Conservation (phyloP, 2,888 invertebrate genomes). For the Lithophane ornitopus region DNA sequence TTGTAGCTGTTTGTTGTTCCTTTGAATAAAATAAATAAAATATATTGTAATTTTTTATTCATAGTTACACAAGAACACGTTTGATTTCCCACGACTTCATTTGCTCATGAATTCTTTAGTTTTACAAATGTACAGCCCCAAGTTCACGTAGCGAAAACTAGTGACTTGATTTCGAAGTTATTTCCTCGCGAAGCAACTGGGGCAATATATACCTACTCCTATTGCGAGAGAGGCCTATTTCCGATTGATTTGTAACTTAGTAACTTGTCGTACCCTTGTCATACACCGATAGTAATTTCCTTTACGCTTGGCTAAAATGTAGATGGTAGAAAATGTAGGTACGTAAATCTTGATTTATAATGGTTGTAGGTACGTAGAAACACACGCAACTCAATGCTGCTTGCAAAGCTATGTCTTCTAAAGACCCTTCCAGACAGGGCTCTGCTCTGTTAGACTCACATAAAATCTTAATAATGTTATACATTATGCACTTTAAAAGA, state of each 20-base stretch:
- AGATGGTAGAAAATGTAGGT: background rate
- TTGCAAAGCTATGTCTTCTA: too few species aligned
- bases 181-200: background rate
- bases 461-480: too few species aligned
- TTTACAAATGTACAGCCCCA: background rate
- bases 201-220: background rate
- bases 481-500: too few species aligned
- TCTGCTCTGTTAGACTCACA: too few species aligned
- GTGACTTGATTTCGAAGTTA: background rate
- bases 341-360: background rate
- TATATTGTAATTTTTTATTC: background rate
- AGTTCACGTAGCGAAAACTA: background rate
- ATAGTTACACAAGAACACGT: background rate
- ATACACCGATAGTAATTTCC: constrained; percentile 8
- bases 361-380: too few species aligned
- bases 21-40: too few species aligned
- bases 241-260: constrained; percentile 14
- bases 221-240: constrained; percentile 5
- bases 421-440: too few species aligned
- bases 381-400: too few species aligned
- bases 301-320: background rate
- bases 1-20: too few species aligned
- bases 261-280: constrained; percentile 39
- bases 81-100: background rate
- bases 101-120: background rate